Percentiles rank a stretch among this genome's conserved stretches.
Evolutionary conservation across 2,113 vertebrate genomes (phyloP).

Genomic region (Glaucidium brasilianum): DNA sequence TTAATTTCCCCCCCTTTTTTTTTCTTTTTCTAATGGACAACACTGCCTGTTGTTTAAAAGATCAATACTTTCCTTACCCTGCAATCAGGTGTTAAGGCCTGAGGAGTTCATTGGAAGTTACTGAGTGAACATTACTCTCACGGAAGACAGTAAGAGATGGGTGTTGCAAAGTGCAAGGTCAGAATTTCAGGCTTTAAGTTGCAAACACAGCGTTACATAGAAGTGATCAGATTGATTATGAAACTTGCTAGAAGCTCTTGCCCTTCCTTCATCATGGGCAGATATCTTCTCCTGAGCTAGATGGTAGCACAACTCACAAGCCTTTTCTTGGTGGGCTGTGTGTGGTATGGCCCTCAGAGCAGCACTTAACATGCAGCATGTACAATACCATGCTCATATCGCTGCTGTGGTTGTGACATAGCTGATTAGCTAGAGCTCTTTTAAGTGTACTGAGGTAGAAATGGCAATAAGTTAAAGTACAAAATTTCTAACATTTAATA

Average conservation of each 20-base stretch:
- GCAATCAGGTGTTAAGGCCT: neutral
- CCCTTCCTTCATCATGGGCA: neutral
- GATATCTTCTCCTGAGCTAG: neutral
- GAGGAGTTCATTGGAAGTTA: neutral
- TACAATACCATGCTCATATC: too few relatives aligned
- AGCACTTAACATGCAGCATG: neutral
- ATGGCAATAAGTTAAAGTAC: neutral
- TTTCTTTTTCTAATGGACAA: neutral
- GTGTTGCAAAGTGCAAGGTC: neutral
- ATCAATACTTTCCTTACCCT: fast-evolving
- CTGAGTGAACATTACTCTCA: neutral
- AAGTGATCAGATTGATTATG: neutral
- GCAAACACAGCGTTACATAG: neutral
- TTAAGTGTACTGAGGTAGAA: neutral
- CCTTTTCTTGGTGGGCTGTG: neutral
- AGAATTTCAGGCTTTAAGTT: neutral
- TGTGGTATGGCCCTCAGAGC: neutral
- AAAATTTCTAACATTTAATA: neutral
- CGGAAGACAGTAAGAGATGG: too few relatives aligned
- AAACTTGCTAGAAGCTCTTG: neutral
- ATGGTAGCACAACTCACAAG: neutral
- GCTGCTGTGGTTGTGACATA: neutral
- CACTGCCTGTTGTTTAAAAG: neutral
- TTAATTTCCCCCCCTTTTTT: neutral
- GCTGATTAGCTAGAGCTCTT: neutral